Base-by-base conservation (phyloP, 2,113 vertebrate genomes). In the Esox niger region DNA sequence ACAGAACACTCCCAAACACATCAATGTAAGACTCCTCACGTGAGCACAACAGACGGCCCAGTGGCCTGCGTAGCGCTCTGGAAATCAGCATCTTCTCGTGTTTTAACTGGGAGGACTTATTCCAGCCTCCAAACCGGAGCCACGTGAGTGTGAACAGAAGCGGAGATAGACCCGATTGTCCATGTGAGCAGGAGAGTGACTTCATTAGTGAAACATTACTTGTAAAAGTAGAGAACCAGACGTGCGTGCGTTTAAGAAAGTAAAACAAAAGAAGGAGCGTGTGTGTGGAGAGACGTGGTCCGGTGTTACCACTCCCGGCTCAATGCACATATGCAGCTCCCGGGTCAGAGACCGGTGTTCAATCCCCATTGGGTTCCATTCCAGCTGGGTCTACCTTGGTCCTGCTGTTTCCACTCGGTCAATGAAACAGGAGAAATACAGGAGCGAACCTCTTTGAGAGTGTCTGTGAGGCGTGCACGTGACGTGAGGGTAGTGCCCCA, bases 231-330 rank as follows among this genome's bases (percentile, higher is more conserved):
- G 55, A 57, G 13, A 26, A 20, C 17, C 30, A 31, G 29, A 15
- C 29, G 8, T 33, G 11, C 21, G 25, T 46, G 54, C 46, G 55
- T 68, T 32, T 68, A n/a, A 58, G 32, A 33, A 52, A 63, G 60
- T 69, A n/a, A n/a, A n/a, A n/a, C n/a, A 38, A 47, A 35, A 56
- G 61, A 64, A 33, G 64, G 62, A 65, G 62, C 65, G 62, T 65
- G 69, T 71, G 62, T 71, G 54, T 35, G 29, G 17, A 15, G 25
- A 29, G 67, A 29, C 27, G n/a, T n/a, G n/a, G n/a, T n/a, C n/a
- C n/a, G n/a, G n/a, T n/a, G n/a, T n/a, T n/a, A n/a, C n/a, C n/a
- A n/a, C n/a, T n/a, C n/a, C n/a, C n/a, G n/a, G n/a, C n/a, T n/a
- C n/a, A n/a, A n/a, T n/a, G n/a, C n/a, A n/a, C n/a, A n/a, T n/a